Percentiles rank a stretch among this genome's conserved stretches.
Conservation (phyloP, 2,888 invertebrate species). For the Anaspis maculata region DNA sequence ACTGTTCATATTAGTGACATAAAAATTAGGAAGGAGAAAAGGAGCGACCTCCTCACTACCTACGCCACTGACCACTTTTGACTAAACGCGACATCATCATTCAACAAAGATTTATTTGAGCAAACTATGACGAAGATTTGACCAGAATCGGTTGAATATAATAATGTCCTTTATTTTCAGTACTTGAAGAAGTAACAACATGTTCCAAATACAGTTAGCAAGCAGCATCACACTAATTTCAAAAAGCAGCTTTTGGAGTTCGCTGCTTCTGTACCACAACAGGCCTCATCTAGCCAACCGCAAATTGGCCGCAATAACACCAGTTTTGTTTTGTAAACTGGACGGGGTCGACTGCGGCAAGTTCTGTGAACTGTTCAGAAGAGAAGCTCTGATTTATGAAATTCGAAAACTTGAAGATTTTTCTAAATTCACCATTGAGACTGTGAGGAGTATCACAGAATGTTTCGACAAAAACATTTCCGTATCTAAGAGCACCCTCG, state of each 20-base stretch:
- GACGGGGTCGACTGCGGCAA: no score
- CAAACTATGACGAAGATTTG: no score
- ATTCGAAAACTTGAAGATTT: constrained; percentile 27
- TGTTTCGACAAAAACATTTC: constrained; percentile 30
- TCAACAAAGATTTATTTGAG: no score
- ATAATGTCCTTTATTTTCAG: no score
- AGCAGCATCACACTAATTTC: constrained; percentile 32
- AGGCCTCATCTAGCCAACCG: constrained; percentile 68
- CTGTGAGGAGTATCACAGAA: constrained; percentile 29
- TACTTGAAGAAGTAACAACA: constrained; percentile 14
- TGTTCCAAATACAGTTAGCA: constrained; percentile 34
- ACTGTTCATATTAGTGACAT: no score
- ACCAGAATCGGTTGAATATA: no score
- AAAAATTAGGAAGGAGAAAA: no score
- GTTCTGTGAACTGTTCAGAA: constrained; percentile 30
- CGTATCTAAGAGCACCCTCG: constrained; percentile 18
- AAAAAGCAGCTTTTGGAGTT: constrained; percentile 53
- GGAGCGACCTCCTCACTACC: no score
- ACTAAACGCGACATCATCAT: no score
- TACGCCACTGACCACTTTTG: no score
- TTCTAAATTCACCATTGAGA: constrained; percentile 24
- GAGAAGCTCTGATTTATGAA: constrained; percentile 33
- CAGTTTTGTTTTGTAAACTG: constrained; percentile 26
- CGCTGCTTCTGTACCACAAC: constrained; percentile 52
- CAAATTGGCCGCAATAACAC: constrained; percentile 52